Evolutionary conservation across 2,888 invertebrate species (phyloP), one percentile per base, ranked within the genome.

Genomic region (Lasioglossum vierecki): DNA sequence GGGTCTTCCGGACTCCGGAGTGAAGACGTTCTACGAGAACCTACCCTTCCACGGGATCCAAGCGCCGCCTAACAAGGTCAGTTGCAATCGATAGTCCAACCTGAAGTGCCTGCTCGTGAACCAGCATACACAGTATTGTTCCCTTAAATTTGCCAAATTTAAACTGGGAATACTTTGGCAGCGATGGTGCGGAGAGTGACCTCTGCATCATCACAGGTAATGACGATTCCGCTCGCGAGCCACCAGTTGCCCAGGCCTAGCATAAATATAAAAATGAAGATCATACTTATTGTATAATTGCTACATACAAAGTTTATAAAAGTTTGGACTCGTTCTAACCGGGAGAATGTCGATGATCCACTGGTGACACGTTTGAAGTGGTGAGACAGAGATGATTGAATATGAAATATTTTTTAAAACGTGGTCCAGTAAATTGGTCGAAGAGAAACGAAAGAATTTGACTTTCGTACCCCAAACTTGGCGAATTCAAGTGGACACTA

Each of bases 11-110:
- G 98, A 98, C 95, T 97, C 97, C 95, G 96, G 97, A 93, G 97
- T 98, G 77, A 98, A 98, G 95, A 96, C 96, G 79, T 97, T 98
- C 95, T 99, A 98, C 96, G 98, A 99, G 96, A 99, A 99, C 96
- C 97, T 98, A 94, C 98, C 98, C 94, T 99, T 98, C 97, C 98
- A 98, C 95, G 98, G 98, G 93, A 97, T 98, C 94, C 98, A 98
- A 96, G 98, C 98, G 95, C 98, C 98, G 94, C 98, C 98, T 93
- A 98, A 98, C 95, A 98, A 98, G 98, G 98, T 98, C 97, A 95
- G 94, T 89, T 72, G 26, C 11, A 74, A 41, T 81, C 77, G 74
- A 78, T 76, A 41, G 6, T 2, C 41, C 13, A 49, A 41, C 35
- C 35, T 57, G 35, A n/a, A 57, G n/a, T n/a, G 57, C 57, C n/a